Conservation (phyloP, 2,888 invertebrate genomes). For the Epinotia brunnichana region DNA sequence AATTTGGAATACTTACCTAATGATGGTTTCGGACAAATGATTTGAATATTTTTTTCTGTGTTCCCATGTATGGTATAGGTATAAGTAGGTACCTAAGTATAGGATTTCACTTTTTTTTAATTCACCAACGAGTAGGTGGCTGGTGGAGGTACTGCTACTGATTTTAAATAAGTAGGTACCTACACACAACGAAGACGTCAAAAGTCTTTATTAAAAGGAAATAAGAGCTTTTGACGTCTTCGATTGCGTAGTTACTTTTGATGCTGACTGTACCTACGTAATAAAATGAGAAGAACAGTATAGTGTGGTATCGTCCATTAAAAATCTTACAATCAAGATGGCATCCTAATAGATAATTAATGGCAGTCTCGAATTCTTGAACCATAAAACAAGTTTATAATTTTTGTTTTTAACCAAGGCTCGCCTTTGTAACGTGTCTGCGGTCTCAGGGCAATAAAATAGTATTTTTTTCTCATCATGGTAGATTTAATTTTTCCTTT, state of each 20-base stretch:
- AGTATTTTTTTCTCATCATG: neutral
- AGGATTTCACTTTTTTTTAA: neutral
- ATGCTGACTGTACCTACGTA: neutral
- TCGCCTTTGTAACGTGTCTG: conserved; percentile 24
- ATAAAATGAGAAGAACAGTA: conserved; percentile 1
- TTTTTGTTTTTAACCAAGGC: conserved; percentile 14
- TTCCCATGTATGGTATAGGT: too few relatives aligned
- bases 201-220: too few relatives aligned
- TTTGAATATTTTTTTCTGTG: too few relatives aligned
- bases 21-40: too few relatives aligned
- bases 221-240: too few relatives aligned
- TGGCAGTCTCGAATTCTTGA: conserved; percentile 20
- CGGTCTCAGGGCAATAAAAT: conserved; percentile 12
- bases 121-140: neutral
- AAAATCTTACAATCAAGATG: conserved; percentile 21
- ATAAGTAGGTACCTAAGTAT: too few relatives aligned
- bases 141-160: too few relatives aligned
- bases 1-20: too few relatives aligned
- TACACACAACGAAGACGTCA: too few relatives aligned
- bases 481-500: neutral
- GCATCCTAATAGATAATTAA: conserved; percentile 34
- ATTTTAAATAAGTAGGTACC: neutral
- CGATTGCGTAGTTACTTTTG: too few relatives aligned
- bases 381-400: conserved; percentile 25
- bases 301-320: conserved; percentile 22